Evolutionary conservation across 2,113 vertebrate genomes (phyloP), one percentile per base, ranked within the genome.

Genomic region (Elgaria multicarinata): DNA sequence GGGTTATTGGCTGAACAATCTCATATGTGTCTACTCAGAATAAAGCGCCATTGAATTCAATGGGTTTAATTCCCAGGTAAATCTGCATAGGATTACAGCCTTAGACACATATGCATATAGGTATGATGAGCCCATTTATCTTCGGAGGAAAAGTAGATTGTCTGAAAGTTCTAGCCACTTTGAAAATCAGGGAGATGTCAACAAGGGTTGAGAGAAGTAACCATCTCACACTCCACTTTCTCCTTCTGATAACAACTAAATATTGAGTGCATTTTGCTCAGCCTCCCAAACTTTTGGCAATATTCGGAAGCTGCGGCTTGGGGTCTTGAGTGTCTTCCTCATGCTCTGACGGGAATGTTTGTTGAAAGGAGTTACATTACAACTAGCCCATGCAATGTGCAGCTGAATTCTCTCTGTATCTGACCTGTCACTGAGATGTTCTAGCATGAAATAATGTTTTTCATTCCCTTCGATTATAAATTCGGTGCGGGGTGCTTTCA

Each of bases 401-500:
- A 86, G 14, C 88, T 87, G 83, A 92, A 90, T 84, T 55, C 64
- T 72, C 80, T 80, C 84, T 6, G 18, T 86, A 39, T 72, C 24
- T 78, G 91, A 71, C 53, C 81, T 64, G 36, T 90, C 80, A 50
- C 55, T 71, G 39, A 31, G n/a, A 88, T 9, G 66, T 87, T 92
- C 89, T 90, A 85, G 83, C 64, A 82, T 1, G 0, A 87, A 79
- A 84, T 74, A 83, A 86, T 91, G 67, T 85, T 94, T 46, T 84
- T 85, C 46, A 4, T 91, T 94, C 91, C 78, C 26, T 0, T 1
- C 75, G 88, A 14, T 62, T 89, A 90, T 85, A 69, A 90, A 89
- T 92, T 91, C 93, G 66, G 24, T 88, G 66, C 91, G 71, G 94
- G 93, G 87, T 33, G 36, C 82, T 87, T 87, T 91, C 85, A 89